Conservation (phyloP, 1,140 invertebrate genomes). For the Danaus plexippus region DNA sequence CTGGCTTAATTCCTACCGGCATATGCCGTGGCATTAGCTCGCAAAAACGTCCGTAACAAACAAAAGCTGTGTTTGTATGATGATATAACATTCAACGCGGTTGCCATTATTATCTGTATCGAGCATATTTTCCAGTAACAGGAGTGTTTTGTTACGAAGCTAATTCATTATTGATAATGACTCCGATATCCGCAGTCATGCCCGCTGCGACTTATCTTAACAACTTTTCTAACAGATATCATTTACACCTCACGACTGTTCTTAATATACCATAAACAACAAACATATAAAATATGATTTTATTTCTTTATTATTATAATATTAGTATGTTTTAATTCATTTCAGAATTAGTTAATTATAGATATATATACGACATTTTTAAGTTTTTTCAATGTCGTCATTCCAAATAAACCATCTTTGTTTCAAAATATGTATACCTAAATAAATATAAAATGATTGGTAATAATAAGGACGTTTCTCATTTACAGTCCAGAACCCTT, state of each 20-base stretch:
- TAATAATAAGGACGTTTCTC: slow-evolving; percentile 35
- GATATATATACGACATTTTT: no score
- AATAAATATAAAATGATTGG: no score
- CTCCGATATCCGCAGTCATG: slow-evolving; percentile 39
- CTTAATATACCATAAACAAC: no score
- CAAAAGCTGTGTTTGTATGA: not conserved
- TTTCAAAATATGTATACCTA: no score
- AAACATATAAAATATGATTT: no score
- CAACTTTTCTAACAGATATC: slow-evolving; percentile 48
- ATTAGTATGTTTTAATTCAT: no score
- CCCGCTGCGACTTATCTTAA: slow-evolving; percentile 47
- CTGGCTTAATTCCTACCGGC: slow-evolving; percentile 10
- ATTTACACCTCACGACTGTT: slow-evolving; percentile 42
- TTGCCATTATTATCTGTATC: not conserved
- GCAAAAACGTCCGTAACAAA: not conserved
- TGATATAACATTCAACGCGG: slow-evolving; percentile 6
- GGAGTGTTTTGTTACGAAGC: slow-evolving; percentile 38
- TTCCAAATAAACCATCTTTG: no score
- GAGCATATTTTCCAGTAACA: slow-evolving; percentile 8
- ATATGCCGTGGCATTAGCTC: not conserved
- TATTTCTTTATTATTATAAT: no score
- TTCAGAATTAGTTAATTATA: no score
- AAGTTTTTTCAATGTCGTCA: no score
- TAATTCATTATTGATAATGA: slow-evolving; percentile 58
- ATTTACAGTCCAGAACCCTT: slow-evolving; percentile 44